Base-by-base conservation (phyloP, 2,888 invertebrate genomes). In the Aromia moschata region DNA sequence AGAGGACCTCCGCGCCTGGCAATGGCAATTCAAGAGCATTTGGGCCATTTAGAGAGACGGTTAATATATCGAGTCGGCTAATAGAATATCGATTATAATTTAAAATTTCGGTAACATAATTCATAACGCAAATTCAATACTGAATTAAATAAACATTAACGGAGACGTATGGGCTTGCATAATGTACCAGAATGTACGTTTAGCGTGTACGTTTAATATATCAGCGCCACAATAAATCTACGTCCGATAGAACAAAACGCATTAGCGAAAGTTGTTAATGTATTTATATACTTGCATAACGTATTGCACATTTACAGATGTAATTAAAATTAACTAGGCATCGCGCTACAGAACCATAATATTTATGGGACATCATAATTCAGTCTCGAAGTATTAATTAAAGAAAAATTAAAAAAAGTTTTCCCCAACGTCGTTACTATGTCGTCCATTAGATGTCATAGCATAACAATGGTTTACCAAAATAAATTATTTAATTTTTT, bases 201-300 rank as follows among this genome's bases (percentile, higher is more conserved):
- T 11, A 33, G 18, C 14, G 46, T 56, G 60, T 58, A 61, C 44
- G 57, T 63, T 62, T 62, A 68, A 66, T 68, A 65, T 68, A 68
- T 66, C 68, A 62, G 36, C 47, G 61, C 30, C 38, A 55, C 56
- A 49, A 71, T 71, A 70, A 70, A 71, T 71, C 68, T 69, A 55
- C 56, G 64, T 67, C 61, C 60, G 58, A 49, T 62, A 62, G 62
- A 68, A 69, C 62, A 67, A 68, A 70, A 67, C 63, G 61, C 64
- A 68, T 68, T 68, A 68, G 69, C 58, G 67, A 70, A 70, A 69
- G 70, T 70, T 70, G 69, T 67, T 66, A 69, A 68, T 68, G 61
- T 61, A 65, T 69, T 66, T 66, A 62, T 59, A 58, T 62, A 55
- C 65, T 62, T 56, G 66, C 59, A 58, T 64, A 68, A 63, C 62